phyloP scores from a whole-genome alignment of 30 jellyfish, hydroid and myxozoan species.

The Calvadosia cruxmelitensis region DNA sequence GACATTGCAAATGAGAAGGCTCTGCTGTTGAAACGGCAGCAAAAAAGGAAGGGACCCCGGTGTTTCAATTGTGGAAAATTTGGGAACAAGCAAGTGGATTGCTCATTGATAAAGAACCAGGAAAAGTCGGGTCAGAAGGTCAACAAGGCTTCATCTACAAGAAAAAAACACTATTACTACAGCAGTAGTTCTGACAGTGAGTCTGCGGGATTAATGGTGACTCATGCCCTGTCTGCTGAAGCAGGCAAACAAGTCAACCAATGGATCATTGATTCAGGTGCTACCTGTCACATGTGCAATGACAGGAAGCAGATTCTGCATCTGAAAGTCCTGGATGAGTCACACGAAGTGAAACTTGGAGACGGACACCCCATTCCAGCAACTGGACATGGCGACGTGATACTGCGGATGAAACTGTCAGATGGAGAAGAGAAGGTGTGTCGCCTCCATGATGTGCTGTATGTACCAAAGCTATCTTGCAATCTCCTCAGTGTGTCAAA shows the following conservation, averaged over 20 bases:
- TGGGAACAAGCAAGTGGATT: neutral
- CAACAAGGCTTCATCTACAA: neutral
- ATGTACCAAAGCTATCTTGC: neutral
- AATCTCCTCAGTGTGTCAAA: slow-evolving; percentile 13
- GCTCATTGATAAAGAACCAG: neutral
- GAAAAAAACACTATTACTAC: too few species aligned
- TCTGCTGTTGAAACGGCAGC: neutral
- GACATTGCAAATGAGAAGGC: slow-evolving; percentile 5
- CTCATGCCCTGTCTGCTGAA: neutral
- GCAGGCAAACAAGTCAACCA: neutral
- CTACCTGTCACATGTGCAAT: slow-evolving; percentile 35
- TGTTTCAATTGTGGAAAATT: neutral
- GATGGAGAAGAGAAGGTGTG: slow-evolving; percentile 5
- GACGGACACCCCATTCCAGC: neutral
- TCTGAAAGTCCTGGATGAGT: neutral
- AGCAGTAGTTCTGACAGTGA: neutral
- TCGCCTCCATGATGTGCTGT: slow-evolving; percentile 4
- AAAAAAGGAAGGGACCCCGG: neutral
- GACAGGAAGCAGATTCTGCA: neutral
- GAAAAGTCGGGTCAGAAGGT: neutral
- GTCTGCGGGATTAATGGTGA: neutral
- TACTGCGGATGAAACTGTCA: slow-evolving; percentile 7
- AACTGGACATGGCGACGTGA: slow-evolving; percentile 10
- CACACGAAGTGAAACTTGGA: neutral
- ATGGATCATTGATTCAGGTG: slow-evolving; percentile 56